A percentile compares a stretch with the other conserved stretches of the same genome.
Conservation (phyloP, 2,113 vertebrate genomes). For the Jaculus jaculus region DNA sequence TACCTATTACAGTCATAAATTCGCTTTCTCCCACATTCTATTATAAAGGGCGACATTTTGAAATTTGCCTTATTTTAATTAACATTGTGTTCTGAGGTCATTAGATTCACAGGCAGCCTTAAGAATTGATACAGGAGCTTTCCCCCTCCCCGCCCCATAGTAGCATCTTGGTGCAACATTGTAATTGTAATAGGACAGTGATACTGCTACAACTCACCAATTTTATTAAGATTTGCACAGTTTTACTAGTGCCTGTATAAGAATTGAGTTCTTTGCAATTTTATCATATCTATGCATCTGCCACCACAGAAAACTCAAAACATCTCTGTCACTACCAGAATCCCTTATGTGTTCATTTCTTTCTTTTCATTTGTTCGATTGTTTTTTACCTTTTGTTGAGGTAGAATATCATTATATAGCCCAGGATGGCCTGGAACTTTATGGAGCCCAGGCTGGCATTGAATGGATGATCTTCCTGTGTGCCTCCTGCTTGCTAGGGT, state of each 20-base stretch:
- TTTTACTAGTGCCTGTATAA: not conserved
- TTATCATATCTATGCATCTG: conserved; percentile 23
- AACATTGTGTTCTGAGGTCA: conserved; percentile 29
- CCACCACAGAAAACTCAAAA: not conserved
- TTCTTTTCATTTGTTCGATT: not conserved
- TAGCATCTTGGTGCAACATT: not conserved
- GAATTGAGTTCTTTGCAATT: not conserved
- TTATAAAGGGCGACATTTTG: conserved; percentile 4
- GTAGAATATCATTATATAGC: not conserved
- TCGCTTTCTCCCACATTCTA: not conserved
- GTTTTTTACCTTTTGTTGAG: not conserved
- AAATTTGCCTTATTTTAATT: conserved; percentile 17
- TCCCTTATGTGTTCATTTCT: not conserved
- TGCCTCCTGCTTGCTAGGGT: not conserved
- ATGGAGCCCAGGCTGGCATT: not conserved
- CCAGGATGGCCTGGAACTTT: not conserved
- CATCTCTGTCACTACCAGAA: not conserved
- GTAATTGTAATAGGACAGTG: not conserved
- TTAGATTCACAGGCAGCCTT: not conserved
- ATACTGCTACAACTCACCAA: not conserved
- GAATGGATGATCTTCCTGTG: not conserved
- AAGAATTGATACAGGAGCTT: conserved; percentile 3
- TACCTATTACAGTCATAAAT: not conserved
- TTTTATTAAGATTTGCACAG: not conserved
- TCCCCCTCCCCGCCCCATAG: not conserved